A percentile compares a stretch with the other conserved stretches of the same genome.
Evolutionary conservation across 2,888 invertebrate genomes (phyloP).

Genomic region (Nemoura dubitans): DNA sequence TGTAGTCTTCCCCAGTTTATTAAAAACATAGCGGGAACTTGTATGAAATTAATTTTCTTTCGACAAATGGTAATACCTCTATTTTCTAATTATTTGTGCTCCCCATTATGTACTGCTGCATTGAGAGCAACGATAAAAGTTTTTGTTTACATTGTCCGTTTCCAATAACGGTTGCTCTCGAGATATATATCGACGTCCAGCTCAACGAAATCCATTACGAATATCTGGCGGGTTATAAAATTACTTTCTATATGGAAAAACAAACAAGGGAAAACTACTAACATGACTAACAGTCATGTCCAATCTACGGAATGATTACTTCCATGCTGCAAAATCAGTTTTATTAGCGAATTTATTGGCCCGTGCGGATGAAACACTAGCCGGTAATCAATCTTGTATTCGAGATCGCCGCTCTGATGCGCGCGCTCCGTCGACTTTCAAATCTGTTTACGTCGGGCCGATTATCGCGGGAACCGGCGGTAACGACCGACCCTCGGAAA

Average conservation of each 20-base stretch:
- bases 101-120: too few species aligned
- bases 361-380: background rate
- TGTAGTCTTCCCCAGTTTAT: too few species aligned
- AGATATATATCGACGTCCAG: background rate
- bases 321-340: background rate
- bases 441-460: background rate
- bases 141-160: background rate
- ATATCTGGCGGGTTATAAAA: background rate
- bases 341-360: constrained; percentile 7
- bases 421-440: background rate
- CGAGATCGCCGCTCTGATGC: background rate
- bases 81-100: too few species aligned
- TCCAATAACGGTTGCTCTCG: background rate
- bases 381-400: background rate
- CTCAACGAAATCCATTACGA: background rate
- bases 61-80: too few species aligned
- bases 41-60: too few species aligned
- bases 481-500: too few species aligned
- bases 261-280: background rate
- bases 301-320: background rate
- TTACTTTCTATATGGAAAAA: background rate
- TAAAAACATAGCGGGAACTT: too few species aligned
- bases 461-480: background rate
- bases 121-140: background rate
- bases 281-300: background rate